Base-by-base conservation (phyloP, 2,888 invertebrate species). In the Eumacrocentrus americanus region DNA sequence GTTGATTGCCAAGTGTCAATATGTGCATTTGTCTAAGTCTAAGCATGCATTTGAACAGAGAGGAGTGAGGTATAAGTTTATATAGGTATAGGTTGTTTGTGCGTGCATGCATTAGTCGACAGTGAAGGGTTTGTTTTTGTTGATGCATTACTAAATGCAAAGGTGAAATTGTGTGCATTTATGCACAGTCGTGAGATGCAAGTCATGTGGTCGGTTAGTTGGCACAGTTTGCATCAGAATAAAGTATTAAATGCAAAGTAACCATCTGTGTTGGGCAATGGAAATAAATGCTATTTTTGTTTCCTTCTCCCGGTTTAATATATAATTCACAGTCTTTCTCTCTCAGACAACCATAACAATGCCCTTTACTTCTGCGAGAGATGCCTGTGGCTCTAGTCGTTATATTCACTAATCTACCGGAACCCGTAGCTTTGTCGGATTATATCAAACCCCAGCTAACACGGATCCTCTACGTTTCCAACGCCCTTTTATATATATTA, bases 141-240 rank as follows among this genome's bases (percentile, higher is more conserved):
- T 23, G 7, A 29, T 7, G 53, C 47, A 54, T 34, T 54, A 54
- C 44, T 48, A 22, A 34, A 42, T 22, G 42, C 29, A 53, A 22
- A 29, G 40, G 46, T 44, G 44, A 44, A 40, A 22, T 22, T 37
- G 47, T 53, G 47, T 59, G 64, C 66, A 67, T 69, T 68, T 68
- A 70, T 68, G 70, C 61, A 70, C 71, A 67, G 66, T 63, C 64
- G 61, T 22, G 54, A 55, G 63, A 59, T 47, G 60, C 64, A 42
- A 42, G 51, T 42, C n/a, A n/a, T n/a, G n/a, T 58, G 35, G 58
- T 40, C 46, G n/a, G n/a, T 37, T 18, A 35, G 22, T 22, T 18
- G 34, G 40, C 44, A 50, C 47, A 40, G 48, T 40, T 53, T 55
- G 60, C 22, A 20, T 57, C 48, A n/a, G n/a, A n/a, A n/a, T n/a